Evolutionary conservation across 2,888 invertebrate species (phyloP), one percentile per base, ranked within the genome.

Genomic region (Hypercompe scribonia): DNA sequence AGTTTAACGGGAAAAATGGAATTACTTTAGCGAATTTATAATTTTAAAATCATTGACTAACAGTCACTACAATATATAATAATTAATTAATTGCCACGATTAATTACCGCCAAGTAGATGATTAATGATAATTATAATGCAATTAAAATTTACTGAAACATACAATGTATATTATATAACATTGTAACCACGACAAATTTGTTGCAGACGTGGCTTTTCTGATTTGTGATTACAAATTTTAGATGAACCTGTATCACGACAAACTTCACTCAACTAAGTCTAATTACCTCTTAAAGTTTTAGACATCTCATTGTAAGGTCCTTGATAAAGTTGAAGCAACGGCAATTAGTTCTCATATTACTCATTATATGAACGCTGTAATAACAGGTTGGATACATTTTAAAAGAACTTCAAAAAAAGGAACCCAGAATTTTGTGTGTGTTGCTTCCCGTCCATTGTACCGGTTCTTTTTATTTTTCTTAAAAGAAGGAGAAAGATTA

Each of bases 221-320:
- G 66, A 31, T 21, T 8, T 3, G 21, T 31, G 31, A 66, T 46
- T 66, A 31, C 24, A 21, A 66, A 66, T 46, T 66, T 31, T 13
- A 24, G 66, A 31, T 46, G 31, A 46, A 66, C 31, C 66, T 66
- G 31, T 28, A 31, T 66, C 42, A n/a, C 3, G 39, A 28, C n/a
- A 39, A 39, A 42, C 7, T 39, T 31, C 42, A 39, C 42, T 39
- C 28, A 34, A 64, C 64, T 21, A 64, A 39, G 7, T 65, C 28
- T 65, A 10, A 65, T 42, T 65, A 65, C 42, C 65, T 65, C 28
- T 21, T 39, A 65, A 31, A 65, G 65, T 65, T 65, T 10, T 28
- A 65, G 28, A 65, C 65, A 39, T 39, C 39, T 65, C 42, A 66
- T 31, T 21, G 31, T 66, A 13, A 46, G 11, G 31, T 21, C 10